Percentiles rank a stretch among this genome's conserved stretches.
phyloP scores from a whole-genome alignment of 1,140 invertebrate species.

The Paraescarpia echinospica region DNA sequence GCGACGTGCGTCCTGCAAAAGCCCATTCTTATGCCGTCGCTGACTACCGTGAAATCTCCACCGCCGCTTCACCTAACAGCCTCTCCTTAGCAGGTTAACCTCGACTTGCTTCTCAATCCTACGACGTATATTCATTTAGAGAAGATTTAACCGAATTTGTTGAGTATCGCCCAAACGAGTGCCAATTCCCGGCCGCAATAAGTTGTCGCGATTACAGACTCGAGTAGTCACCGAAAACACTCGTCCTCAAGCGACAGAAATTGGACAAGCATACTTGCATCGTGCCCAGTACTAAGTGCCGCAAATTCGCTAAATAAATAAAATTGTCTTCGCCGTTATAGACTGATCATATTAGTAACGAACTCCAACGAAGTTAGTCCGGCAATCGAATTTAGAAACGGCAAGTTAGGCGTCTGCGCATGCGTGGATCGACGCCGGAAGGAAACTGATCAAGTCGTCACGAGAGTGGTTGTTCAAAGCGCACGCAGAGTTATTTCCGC shows the following conservation, averaged over 20 bases:
- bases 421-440: not conserved
- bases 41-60: not conserved
- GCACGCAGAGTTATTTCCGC: not conserved
- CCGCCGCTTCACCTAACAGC: not conserved
- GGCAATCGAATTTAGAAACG: not conserved
- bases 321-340: slow-evolving; percentile 12
- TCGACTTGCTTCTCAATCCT: not conserved
- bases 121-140: not conserved
- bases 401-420: slow-evolving; percentile 2
- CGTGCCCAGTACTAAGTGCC: not conserved
- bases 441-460: not conserved
- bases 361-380: slow-evolving; percentile 14
- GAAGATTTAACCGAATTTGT: slow-evolving; percentile 1
- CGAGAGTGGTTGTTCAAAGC: not conserved
- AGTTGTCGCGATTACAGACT: not conserved
- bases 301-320: slow-evolving; percentile 20
- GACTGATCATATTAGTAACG: slow-evolving; percentile 16
- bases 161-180: not conserved
- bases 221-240: not conserved
- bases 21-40: not conserved
- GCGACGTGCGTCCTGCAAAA: too few species aligned
- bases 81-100: not conserved
- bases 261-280: not conserved
- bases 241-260: not conserved
- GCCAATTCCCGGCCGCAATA: not conserved